Conservation (phyloP, 1,140 invertebrate species). For the Arion vulgaris region DNA sequence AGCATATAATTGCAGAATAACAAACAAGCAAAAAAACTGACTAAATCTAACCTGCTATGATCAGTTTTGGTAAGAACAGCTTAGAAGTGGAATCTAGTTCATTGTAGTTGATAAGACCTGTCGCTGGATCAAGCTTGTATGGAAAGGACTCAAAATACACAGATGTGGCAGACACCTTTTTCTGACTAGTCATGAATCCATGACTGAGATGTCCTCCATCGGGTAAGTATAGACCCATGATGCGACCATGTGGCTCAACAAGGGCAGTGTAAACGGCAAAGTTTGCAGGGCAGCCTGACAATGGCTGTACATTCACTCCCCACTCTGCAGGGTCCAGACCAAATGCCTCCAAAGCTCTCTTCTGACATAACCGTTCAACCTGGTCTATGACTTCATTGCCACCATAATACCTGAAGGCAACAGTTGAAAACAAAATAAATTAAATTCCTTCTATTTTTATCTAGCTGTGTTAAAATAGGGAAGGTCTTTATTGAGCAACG, state of each 20-base stretch:
- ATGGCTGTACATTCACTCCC: constrained; percentile 98
- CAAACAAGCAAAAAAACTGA: too few relatives aligned
- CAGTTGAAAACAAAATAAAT: too few relatives aligned
- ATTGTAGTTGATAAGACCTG: constrained; percentile 96
- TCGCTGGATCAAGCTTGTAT: constrained; percentile 90
- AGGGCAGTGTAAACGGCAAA: constrained; percentile 85
- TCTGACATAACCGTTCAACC: constrained; percentile 91
- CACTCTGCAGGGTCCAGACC: constrained; percentile 87
- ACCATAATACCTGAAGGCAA: constrained; percentile 92
- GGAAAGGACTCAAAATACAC: constrained; percentile 99
- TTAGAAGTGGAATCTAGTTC: constrained; percentile 85
- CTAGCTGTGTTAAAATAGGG: too few relatives aligned
- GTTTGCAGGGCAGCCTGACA: constrained; percentile 97
- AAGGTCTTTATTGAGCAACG: too few relatives aligned
- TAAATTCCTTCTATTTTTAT: too few relatives aligned
- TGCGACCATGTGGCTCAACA: constrained; percentile 91
- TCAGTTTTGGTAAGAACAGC: constrained; percentile 92
- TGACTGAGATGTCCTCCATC: constrained; percentile 97
- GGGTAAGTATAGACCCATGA: constrained; percentile 96
- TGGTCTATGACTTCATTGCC: constrained; percentile 98
- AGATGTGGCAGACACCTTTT: constrained; percentile 97
- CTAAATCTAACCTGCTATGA: constrained; percentile 83
- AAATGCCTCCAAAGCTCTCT: constrained; percentile 88
- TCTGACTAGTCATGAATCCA: constrained; percentile 90
- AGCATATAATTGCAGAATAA: too few relatives aligned